phyloP scores from a whole-genome alignment of 2,113 vertebrate species.

The Aspiorhynchus laticeps region DNA sequence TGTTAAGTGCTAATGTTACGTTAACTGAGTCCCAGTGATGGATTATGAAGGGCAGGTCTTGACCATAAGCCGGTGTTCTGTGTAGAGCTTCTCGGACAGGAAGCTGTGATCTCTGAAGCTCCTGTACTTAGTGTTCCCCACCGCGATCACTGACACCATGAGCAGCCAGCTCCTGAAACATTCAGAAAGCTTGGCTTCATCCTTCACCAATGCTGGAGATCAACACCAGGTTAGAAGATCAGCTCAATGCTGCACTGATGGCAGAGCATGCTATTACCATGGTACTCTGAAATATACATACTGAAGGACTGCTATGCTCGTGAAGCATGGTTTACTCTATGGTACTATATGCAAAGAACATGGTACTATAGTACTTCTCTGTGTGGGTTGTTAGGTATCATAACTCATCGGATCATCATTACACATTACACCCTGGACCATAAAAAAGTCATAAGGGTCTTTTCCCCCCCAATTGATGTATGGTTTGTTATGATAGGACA shows the following conservation, averaged over 20 bases:
- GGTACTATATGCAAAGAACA: background rate
- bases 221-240: background rate
- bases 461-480: too few species aligned
- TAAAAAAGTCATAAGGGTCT: too few species aligned
- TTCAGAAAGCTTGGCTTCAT: conserved; percentile 94
- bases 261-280: background rate
- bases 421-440: too few species aligned
- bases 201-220: background rate
- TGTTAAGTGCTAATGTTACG: background rate
- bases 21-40: background rate
- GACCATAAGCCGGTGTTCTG: conserved; percentile 87
- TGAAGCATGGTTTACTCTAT: background rate
- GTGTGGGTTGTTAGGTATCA: background rate
- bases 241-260: background rate
- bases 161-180: conserved; percentile 93
- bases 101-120: conserved; percentile 95
- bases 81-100: conserved; percentile 94
- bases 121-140: conserved; percentile 91
- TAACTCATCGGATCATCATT: background rate
- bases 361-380: too few species aligned
- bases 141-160: conserved; percentile 90
- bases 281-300: background rate
- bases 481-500: too few species aligned
- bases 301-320: background rate
- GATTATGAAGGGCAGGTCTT: conserved; percentile 44